Evolutionary conservation across 2,888 invertebrate genomes (phyloP), one percentile per base, ranked within the genome.

Genomic region (Myopa tessellatipennis): DNA sequence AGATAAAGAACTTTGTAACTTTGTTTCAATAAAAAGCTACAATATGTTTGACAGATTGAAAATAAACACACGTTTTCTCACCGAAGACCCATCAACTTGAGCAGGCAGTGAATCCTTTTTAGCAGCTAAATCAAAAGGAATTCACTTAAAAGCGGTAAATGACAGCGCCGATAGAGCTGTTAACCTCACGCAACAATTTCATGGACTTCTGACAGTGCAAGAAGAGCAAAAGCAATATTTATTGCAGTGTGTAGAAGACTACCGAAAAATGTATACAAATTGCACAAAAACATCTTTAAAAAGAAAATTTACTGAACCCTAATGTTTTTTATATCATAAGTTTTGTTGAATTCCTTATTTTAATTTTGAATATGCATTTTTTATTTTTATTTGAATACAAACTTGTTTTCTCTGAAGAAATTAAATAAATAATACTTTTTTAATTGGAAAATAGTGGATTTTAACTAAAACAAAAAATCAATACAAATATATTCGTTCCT

Each of bases 41-140:
- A 38, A 55, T 67, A 40, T 74, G 60, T 52, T 68, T 67, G 10
- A 34, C 18, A 63, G 67, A 75, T 55, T 73, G 55, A 60, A 69
- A 77, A 71, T 63, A 71, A 72, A 60, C 55, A 52, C 12, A 65
- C 38, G 65, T 65, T 73, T 77, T 63, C n/a, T 58, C 60, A 68
- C 40, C 58, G 60, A 38, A 76, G 45, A 69, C 55, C 34, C 69
- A 38, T 55, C 52, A 58, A 69, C 40, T 76, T 76, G 55, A 5
- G 40, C 8, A 36, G 16, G 55, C 26, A 55, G 36, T 55, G 18
- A 34, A 36, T 14, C 18, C 60, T 58, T 58, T 58, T n/a, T 58
- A 71, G 55, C 40, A 70, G 73, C 73, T 63, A 73, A 73, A 61
- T 61, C 60, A 73, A 73, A 73, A 73, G 61, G 60, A 18, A 45